Evolutionary conservation across 2,888 invertebrate species (phyloP), one percentile per base, ranked within the genome.

Genomic region (Synergus itoensis): DNA sequence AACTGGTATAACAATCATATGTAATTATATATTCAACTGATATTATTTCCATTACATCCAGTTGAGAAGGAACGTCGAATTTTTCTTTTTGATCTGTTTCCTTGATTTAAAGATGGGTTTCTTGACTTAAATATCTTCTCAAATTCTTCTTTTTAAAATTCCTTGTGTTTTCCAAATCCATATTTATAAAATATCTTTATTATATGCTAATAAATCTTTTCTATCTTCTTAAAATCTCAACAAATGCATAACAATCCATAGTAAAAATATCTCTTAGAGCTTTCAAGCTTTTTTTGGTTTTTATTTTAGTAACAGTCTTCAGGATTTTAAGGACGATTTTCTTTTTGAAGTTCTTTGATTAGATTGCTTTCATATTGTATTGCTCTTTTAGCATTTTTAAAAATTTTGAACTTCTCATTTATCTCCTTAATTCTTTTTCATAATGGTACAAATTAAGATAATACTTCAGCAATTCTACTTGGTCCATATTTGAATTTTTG

Each of bases 11-110:
- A 76, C 62, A 76, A 60, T 62, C 40, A 3, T 36, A 76, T 16
- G 18, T 76, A 63, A 16, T 41, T 76, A 57, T 75, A 57, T 21
- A 45, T 73, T 14, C 69, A 73, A 69, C 36, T 57, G 43, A 60
- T 62, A 62, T 41, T 21, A 40, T 57, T 3, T 57, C 21, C 8
- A 76, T 41, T 62, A 11, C 62, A 76, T 62, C 18, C 43, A 62
- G 60, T n/a, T n/a, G 16, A 9, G 0, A 4, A 16, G 12, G 18
- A 18, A 60, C 11, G 12, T 12, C 21, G 21, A 60, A 9, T 60
- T 21, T 21, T 11, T 11, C 4, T 21, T 12, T 18, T 18, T 8
- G 11, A 1, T 21, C 18, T 18, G 21, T 12, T 60, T 60, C 60
- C 18, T 60, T 11, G 18, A 2, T 60, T 36, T 4, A 36, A 36